Base-by-base conservation (phyloP, 2,797 vertebrate genomes). In the Enteromius paludinosus region DNA sequence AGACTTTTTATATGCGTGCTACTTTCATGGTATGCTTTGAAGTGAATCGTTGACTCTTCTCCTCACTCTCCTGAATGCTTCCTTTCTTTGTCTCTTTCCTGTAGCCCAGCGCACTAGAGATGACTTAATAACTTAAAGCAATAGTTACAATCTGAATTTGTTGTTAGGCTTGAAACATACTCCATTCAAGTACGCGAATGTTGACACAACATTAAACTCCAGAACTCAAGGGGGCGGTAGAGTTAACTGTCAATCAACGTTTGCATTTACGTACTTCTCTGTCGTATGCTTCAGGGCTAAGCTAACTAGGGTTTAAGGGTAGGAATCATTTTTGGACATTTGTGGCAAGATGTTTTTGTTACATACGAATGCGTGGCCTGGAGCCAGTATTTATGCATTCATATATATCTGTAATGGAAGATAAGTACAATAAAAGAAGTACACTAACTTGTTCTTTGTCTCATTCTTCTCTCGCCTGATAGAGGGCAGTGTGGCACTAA, bases 1-100 rank as follows among this genome's bases (percentile, higher is more conserved):
- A 86, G 90, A 91, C 83, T 92, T 93, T 93, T 86, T 93, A 93
- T 92, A 85, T 88, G 68, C 84, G 71, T 25, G 75, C 79, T 90
- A 91, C 92, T 90, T 83, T 90, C 88, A 83, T 82, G 89, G 87
- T 90, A 85, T 92, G 52, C 20, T 33, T 73, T 47, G 52, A 68
- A 30, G 59, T 72, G 18, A 33, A 54, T 47, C 14, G 25, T 45
- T 30, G 65, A 68, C 73, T 12, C 52, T 7, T 47, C 10, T 41
- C 35, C 49, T 35, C 2, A 83, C 2, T 47, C 14, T 41, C 35
- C 41, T 35, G 15, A 83, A 71, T 35, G 45, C 25, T 43, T 43
- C n/a, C 20, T 69, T 9, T 79, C 28, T 38, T 38, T 61, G 23
- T 59, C 52, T 62, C 66, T 11, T 72, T 66, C 59, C 25, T 43